These are phyloP conservation scores for Pangasius sanitwongsei DNA, from an alignment of 2,797 vertebrate species.

Conservation along the genomic window DNA sequence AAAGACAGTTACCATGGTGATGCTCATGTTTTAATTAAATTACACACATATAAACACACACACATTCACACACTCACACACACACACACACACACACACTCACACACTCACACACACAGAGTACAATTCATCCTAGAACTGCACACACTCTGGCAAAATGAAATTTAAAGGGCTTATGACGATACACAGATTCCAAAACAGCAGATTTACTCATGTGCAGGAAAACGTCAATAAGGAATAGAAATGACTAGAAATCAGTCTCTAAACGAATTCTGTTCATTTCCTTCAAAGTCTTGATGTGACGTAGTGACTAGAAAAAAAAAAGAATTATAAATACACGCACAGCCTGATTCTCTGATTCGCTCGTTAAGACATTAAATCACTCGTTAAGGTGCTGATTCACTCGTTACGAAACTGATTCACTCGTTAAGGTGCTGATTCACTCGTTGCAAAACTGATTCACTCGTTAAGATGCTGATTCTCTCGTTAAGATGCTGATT, in stretches of 20 bases:
- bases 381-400: not conserved
- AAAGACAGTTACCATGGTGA: conserved; percentile 60
- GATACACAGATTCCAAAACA: not conserved
- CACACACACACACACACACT: no score
- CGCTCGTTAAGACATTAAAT: not conserved
- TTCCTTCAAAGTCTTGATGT: not conserved
- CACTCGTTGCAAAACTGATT: no score
- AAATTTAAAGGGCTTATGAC: not conserved
- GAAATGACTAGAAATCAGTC: not conserved
- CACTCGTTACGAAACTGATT: not conserved
- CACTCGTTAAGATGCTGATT: not conserved
- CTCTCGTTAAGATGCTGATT: not conserved
- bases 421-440: not conserved
- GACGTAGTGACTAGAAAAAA: not conserved
- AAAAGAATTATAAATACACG: not conserved
- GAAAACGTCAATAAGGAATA: not conserved
- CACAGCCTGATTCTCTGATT: not conserved
- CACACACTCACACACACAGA: not conserved
- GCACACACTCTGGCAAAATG: not conserved
- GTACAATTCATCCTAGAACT: not conserved
- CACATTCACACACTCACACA: no score
- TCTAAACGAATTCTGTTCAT: not conserved
- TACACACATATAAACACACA: no score
- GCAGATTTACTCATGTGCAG: not conserved
- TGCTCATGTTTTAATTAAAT: conserved; percentile 43